Evolutionary conservation across 2,797 vertebrate genomes (phyloP), one percentile per base, ranked within the genome.

Genomic region (Enteromius unitaeniatus): DNA sequence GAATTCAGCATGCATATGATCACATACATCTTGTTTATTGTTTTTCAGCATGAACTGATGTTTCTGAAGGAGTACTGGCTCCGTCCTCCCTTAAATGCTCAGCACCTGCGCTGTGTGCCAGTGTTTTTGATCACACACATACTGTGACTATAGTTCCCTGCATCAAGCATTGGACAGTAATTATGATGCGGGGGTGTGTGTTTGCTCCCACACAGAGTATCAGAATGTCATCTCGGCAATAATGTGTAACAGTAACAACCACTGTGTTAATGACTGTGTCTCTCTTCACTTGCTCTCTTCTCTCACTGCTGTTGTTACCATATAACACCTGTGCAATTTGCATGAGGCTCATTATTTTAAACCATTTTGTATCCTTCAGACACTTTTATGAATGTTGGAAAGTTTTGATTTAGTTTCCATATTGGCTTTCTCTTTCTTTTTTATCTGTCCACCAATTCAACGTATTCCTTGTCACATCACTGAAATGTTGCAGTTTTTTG

Each of bases 131-230:
- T 26, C 58, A 37, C 9, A 21, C 42, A 75, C 47, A 28, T 53
- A 31, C 72, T 75, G 75, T 79, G 68, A 72, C 69, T 80, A 42
- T 70, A 64, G 67, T 42, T n/a, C 34, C 72, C 68, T 84, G 80
- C 76, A 47, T 79, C 53, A 75, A 83, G 69, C 89, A 92, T 90
- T 45, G 88, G 89, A 90, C 70, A 77, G 79, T 95, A 94, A 94
- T 94, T 94, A 92, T 89, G 86, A 75, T 88, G 88, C 80, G 85
- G 87, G 89, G 90, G 88, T 91, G 91, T 88, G 86, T 82, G 90
- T 89, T 86, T 90, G 89, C 88, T 88, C 88, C 92, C 92, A 92
- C 93, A 91, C 92, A 93, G 14, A 31, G 86, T 76, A 74, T 83
- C 84, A 82, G 62, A 80, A 67, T 87, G 88, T 87, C 82, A 88